A percentile compares a stretch with the other conserved stretches of the same genome.
These are phyloP conservation scores for Halictus rubicundus DNA, from an alignment of 1,140 invertebrate genomes.

Conservation along the genomic window DNA sequence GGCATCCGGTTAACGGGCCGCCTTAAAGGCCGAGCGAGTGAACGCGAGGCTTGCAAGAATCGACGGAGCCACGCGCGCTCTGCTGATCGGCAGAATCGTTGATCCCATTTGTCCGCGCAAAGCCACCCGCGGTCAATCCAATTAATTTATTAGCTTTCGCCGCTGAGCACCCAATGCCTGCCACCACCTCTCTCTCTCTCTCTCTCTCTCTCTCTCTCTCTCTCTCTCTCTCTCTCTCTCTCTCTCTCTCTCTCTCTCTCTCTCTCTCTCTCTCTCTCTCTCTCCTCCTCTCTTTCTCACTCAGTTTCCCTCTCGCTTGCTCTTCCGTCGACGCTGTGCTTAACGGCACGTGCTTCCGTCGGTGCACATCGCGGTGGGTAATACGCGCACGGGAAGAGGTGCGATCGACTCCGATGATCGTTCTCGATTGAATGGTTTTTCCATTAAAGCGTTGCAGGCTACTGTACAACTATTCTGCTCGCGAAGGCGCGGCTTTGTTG, in stretches of 20 bases:
- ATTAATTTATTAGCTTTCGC: slow-evolving; percentile 80
- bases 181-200: not conserved
- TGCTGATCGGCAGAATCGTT: slow-evolving; percentile 78
- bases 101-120: slow-evolving; percentile 79
- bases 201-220: not conserved
- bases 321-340: slow-evolving; percentile 2
- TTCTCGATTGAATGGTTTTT: slow-evolving; percentile 9
- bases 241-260: not conserved
- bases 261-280: not conserved
- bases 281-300: not conserved
- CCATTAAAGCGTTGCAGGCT: not conserved
- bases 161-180: slow-evolving; percentile 38
- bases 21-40: slow-evolving; percentile 55
- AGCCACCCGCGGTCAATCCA: slow-evolving; percentile 77
- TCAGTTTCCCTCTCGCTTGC: not conserved
- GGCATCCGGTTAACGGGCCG: slow-evolving; percentile 65
- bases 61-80: slow-evolving; percentile 52
- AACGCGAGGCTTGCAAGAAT: slow-evolving; percentile 52
- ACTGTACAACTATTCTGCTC: not conserved
- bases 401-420: slow-evolving; percentile 11
- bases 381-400: slow-evolving; percentile 3
- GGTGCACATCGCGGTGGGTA: slow-evolving; percentile 11
- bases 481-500: no score
- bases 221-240: not conserved
- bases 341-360: slow-evolving; percentile 37